These are phyloP conservation scores for Drosophila sechellia DNA, from an alignment of 1,140 invertebrate species.

Conservation along the genomic window DNA sequence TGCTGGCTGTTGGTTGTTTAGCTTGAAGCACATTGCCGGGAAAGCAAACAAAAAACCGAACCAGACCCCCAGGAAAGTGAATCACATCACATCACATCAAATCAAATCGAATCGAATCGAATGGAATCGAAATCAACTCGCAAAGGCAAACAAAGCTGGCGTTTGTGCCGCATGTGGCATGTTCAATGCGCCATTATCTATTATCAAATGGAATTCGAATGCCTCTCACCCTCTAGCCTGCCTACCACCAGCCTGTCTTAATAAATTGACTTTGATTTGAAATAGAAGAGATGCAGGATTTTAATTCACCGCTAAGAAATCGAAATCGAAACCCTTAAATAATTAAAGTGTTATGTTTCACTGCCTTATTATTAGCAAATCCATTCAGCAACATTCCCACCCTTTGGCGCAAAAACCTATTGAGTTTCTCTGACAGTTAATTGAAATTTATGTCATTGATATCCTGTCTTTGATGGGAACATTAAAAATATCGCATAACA, in stretches of 20 bases:
- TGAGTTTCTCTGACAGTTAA: not conserved
- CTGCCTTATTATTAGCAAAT: not conserved
- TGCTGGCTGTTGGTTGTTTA: slow-evolving; percentile 5
- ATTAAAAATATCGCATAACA: not conserved
- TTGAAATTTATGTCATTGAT: not conserved
- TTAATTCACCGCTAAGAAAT: not conserved
- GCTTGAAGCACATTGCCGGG: slow-evolving; percentile 24
- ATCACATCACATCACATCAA: slow-evolving; percentile 37
- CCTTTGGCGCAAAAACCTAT: too few relatives aligned
- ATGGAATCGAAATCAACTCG: slow-evolving; percentile 45
- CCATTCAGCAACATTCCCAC: too few relatives aligned
- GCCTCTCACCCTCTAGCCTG: too few relatives aligned
- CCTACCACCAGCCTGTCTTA: slow-evolving; percentile 2
- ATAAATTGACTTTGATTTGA: slow-evolving; percentile 27
- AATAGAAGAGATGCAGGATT: not conserved
- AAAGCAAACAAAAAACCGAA: slow-evolving; percentile 36
- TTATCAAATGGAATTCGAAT: slow-evolving; percentile 33
- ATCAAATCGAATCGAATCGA: slow-evolving; percentile 44
- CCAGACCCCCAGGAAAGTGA: slow-evolving; percentile 12
- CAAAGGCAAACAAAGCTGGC: slow-evolving; percentile 39
- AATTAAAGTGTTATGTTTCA: not conserved
- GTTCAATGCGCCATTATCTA: slow-evolving; percentile 40
- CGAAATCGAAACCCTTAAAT: not conserved
- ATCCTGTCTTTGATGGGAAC: not conserved
- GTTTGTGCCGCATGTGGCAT: slow-evolving; percentile 27